A percentile compares a stretch with the other conserved stretches of the same genome.
These are phyloP conservation scores for Cryptotermes secundus DNA, from an alignment of 1,140 invertebrate genomes.

Conservation along the genomic window DNA sequence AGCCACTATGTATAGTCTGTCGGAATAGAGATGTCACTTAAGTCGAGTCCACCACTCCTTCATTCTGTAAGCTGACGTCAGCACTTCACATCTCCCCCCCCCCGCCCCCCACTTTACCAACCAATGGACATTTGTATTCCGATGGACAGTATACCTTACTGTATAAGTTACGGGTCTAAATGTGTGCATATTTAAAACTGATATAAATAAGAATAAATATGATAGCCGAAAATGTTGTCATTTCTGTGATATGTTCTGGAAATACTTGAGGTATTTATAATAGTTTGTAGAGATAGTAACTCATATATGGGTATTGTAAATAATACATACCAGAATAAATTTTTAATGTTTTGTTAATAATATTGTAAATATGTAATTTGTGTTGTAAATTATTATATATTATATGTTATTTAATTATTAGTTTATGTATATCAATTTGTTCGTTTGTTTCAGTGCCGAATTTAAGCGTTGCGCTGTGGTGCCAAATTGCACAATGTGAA, in stretches of 20 bases:
- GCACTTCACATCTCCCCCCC: too few relatives aligned
- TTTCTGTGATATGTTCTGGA: background rate
- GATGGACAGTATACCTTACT: too few relatives aligned
- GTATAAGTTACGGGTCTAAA: background rate
- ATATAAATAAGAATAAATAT: background rate
- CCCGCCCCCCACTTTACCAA: too few relatives aligned
- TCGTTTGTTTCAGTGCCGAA: background rate
- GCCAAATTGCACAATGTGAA: too few relatives aligned
- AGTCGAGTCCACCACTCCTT: too few relatives aligned
- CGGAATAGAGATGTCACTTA: too few relatives aligned
- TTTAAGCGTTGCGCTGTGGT: too few relatives aligned
- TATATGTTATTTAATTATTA: background rate
- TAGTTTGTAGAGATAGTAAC: background rate
- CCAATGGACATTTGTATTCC: too few relatives aligned
- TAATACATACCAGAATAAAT: background rate
- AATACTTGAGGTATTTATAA: background rate
- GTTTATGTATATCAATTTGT: background rate
- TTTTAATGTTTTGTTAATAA: conserved; percentile 11
- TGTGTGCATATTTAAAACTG: background rate
- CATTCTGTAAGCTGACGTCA: too few relatives aligned
- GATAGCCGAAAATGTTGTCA: background rate
- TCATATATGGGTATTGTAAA: background rate
- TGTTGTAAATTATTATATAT: too few relatives aligned
- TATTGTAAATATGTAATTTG: background rate
- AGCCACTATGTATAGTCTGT: too few relatives aligned